Evolutionary conservation across 53 echinoderm and acorn worm species (phyloP).

Genomic region (Mesocentrotus franciscanus): DNA sequence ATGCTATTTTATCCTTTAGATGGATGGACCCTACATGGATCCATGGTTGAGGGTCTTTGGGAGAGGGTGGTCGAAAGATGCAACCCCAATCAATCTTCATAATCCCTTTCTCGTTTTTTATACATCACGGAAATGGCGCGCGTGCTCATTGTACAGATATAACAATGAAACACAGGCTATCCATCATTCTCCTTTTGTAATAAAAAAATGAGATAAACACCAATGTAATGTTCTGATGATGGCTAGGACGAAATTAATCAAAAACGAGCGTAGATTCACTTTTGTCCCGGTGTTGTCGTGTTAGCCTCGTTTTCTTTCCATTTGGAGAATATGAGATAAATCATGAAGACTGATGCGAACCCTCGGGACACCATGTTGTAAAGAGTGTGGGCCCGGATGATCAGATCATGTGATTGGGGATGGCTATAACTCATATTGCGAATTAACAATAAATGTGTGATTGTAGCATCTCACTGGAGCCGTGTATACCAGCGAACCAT

Average conservation of each 20-base stretch:
- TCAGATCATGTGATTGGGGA: background rate
- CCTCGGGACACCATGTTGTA: background rate
- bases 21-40: background rate
- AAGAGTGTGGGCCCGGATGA: background rate
- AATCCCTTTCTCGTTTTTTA: background rate
- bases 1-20: background rate
- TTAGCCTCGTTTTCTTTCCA: background rate
- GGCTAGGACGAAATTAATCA: slow-evolving; percentile 25
- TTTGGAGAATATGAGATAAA: slow-evolving; percentile 5
- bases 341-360: background rate
- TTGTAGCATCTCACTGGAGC: background rate
- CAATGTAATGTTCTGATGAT: background rate
- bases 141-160: slow-evolving; percentile 20
- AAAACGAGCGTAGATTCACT: background rate
- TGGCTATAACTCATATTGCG: background rate
- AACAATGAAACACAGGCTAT: slow-evolving; percentile 25
- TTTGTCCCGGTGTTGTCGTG: slow-evolving; percentile 33
- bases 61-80: background rate
- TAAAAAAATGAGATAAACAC: slow-evolving; percentile 26
- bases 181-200: slow-evolving; percentile 44
- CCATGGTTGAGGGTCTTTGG: no score
- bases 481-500: background rate
- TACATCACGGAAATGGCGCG: background rate
- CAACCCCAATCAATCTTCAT: slow-evolving; percentile 41
- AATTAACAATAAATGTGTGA: background rate